Base-by-base conservation (phyloP, 2,888 invertebrate species). In the Lacanobia oleracea region DNA sequence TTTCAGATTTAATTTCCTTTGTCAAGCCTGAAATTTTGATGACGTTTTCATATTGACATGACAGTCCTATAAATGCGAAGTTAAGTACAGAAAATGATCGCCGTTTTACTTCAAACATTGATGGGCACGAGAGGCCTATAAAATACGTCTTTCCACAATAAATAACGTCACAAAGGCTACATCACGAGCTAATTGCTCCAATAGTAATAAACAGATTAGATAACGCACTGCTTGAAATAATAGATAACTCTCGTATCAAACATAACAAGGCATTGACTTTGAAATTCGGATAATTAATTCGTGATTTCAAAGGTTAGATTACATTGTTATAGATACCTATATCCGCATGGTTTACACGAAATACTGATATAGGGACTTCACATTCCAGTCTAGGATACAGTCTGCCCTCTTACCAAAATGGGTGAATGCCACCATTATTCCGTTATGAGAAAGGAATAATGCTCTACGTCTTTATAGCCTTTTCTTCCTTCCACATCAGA, bases 201-300 rank as follows among this genome's bases (percentile, higher is more conserved):
- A 53, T 68, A 65, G 53, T 57, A 66, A 72, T 64, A 14, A 23
- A 70, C 18, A 60, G 67, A 77, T 67, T n/a, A 79, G 79, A 77
- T 79, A 64, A 59, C 12, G 45, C 48, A 43, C 14, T 16, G 43
- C 51, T 79, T 54, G 21, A 51, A 64, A 72, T 37, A 67, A 51
- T 48, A 51, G 27, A 73, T 73, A 53, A 33, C 40, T 56, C 37
- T 48, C 33, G 40, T 79, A 77, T 67, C 79, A 8, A 72, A 62
- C 54, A 27, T 63, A 45, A 64, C n/a, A 21, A 67, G 33, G 14
- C 79, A 73, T 60, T 67, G 79, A 77, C 74, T 65, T 77, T 77
- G 67, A 73, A 63, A 56, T 60, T 53, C 18, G 16, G n/a, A 43
- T 59, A 54, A 67, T 51, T 64, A 16, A 59, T 60, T 59, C 53